These are phyloP conservation scores for Mustela nigripes DNA, from an alignment of 2,113 vertebrate genomes.

Conservation along the genomic window DNA sequence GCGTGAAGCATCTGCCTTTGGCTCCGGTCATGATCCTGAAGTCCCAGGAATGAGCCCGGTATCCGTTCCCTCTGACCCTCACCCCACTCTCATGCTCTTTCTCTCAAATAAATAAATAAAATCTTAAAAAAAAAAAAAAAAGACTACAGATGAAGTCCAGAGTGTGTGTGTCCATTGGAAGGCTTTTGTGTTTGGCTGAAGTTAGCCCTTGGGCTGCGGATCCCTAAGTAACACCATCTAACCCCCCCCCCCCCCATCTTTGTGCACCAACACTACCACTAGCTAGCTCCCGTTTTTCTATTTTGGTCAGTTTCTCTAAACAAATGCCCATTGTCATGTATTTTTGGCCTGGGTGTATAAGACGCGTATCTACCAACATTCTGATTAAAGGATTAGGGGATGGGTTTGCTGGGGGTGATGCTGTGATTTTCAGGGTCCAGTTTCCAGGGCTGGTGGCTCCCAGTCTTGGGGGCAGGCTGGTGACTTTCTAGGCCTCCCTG, in stretches of 20 bases:
- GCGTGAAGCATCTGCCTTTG: no score
- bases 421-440: not conserved
- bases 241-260: not conserved
- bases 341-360: slow-evolving; percentile 32
- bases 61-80: no score
- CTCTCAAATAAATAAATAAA: no score
- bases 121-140: not conserved
- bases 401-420: no score
- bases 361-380: not conserved
- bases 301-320: slow-evolving; percentile 28
- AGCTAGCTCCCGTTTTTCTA: not conserved
- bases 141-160: not conserved
- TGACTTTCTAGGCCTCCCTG: not conserved
- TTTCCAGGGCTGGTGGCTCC: not conserved
- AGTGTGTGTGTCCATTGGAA: not conserved
- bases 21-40: no score
- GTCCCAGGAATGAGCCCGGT: no score
- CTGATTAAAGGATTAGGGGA: not conserved
- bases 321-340: not conserved
- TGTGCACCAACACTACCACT: not conserved
- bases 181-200: not conserved
- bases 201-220: not conserved
- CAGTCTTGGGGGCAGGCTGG: not conserved
- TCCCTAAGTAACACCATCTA: not conserved
- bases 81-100: no score